Evolutionary conservation across 2,888 invertebrate genomes (phyloP), one percentile per base, ranked within the genome.

Genomic region (Eilema depressum): DNA sequence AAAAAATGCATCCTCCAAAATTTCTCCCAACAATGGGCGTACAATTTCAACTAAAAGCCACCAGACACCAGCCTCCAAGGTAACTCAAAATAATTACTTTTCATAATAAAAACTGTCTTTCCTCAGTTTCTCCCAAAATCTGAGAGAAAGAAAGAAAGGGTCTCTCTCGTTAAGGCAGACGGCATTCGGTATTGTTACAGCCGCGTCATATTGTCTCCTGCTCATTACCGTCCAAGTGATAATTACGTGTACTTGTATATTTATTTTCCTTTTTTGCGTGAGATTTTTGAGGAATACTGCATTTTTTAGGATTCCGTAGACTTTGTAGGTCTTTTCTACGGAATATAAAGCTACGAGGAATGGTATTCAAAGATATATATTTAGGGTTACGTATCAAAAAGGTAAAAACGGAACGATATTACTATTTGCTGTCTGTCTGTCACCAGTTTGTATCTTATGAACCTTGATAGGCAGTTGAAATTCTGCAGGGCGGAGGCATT

Each of bases 31-130:
- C 70, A 70, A 70, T 70, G 33, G 30, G 8, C 23, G 33, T 60
- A 56, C 37, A 60, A 56, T 62, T 65, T 28, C 5, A 47, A n/a
- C 41, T 56, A 12, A 33, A 63, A 41, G 10, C 23, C 20, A 8
- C 53, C 23, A 41, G 10, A 20, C 20, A 8, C 53, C 23, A 20
- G 26, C n/a, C 37, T n/a, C 41, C 30, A 20, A 41, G 33, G 67
- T 63, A 57, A 66, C 68, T 63, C 33, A 30, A 73, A 78, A 78
- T 80, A 80, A 82, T 80, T 75, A 82, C 80, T 80, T 81, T 70
- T 57, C 65, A 37, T 73, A 63, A 71, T 67, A 66, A 81, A 78
- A 79, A 69, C 37, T 7, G 63, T 68, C 71, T 73, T 71, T 73
- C 63, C 71, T 79, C 70, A 56, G 59, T 70, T 77, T 70, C 57